Base-by-base conservation (phyloP, 2,888 invertebrate species). In the Tenthredo distinguenda region DNA sequence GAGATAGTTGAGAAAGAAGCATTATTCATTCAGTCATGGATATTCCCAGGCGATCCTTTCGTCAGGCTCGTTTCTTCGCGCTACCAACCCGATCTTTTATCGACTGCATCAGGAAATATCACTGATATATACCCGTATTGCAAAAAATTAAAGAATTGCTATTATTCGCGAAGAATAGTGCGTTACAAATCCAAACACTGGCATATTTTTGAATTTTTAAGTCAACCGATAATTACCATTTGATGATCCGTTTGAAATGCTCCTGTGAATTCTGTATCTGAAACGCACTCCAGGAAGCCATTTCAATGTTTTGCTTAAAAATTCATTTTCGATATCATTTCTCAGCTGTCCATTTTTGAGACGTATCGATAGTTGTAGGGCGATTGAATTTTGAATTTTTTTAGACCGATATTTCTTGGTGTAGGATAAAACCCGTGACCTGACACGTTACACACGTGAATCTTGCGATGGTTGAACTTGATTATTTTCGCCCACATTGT, bases 401-500 rank as follows among this genome's bases (percentile, higher is more conserved):
- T n/a, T 21, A 40, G 10, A 2, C 1, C 18, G 21, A 43, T 43
- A 21, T 26, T 12, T 40, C 4, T 1, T 43, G 18, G 5, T 74
- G n/a, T n/a, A 43, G 10, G 9, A 21, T 21, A 15, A 74, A 43
- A 26, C 72, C 43, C 43, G 43, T 43, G 10, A n/a, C 5, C 43
- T 74, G 72, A 74, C n/a, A 21, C 26, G 72, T 43, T 18, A 37
- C 71, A 21, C 43, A 74, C 15, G 72, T 74, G 43, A 43, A 74
- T 74, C 43, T 43, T 74, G 72, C 21, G 72, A 40, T 10, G 72
- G 43, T 7, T 74, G 10, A 40, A 74, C 21, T 43, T 74, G 40
- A 43, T 74, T 74, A 74, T 74, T 74, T 74, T 43, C 43, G 43
- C 21, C 40, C 40, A 15, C 72, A 72, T 72, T 72, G 47, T 76